Percentiles rank a stretch among this genome's conserved stretches.
Conservation (phyloP, 2,113 vertebrate species). For the Lepus timidus region DNA sequence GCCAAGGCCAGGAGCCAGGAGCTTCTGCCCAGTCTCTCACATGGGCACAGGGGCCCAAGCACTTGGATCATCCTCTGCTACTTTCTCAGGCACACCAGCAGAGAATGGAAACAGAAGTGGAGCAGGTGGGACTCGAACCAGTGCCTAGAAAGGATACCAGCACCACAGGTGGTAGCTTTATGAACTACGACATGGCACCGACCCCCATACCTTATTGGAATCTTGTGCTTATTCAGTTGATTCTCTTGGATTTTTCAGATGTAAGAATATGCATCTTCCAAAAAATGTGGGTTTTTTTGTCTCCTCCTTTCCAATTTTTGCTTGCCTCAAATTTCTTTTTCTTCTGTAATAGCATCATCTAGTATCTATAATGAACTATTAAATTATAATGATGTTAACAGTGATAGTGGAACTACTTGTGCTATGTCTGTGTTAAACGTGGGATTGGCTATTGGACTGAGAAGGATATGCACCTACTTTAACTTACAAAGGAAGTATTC, state of each 20-base stretch:
- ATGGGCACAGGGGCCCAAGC: too few relatives aligned
- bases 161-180: too few relatives aligned
- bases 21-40: too few relatives aligned
- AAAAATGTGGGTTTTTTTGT: neutral
- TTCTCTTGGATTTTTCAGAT: neutral
- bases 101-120: too few relatives aligned
- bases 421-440: neutral
- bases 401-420: neutral
- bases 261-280: neutral
- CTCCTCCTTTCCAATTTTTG: neutral
- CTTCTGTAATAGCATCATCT: neutral
- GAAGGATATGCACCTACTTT: neutral
- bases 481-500: neutral
- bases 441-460: neutral
- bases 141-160: rapidly evolving
- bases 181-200: too few relatives aligned
- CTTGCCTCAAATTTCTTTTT: neutral
- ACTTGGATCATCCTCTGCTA: too few relatives aligned
- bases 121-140: too few relatives aligned
- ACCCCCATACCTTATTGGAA: neutral
- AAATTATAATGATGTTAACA: neutral
- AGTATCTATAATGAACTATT: neutral
- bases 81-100: too few relatives aligned
- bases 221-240: neutral
- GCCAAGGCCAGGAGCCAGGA: too few relatives aligned